These are phyloP conservation scores for Aricia agestis DNA, from an alignment of 1,140 invertebrate species.

Conservation along the genomic window DNA sequence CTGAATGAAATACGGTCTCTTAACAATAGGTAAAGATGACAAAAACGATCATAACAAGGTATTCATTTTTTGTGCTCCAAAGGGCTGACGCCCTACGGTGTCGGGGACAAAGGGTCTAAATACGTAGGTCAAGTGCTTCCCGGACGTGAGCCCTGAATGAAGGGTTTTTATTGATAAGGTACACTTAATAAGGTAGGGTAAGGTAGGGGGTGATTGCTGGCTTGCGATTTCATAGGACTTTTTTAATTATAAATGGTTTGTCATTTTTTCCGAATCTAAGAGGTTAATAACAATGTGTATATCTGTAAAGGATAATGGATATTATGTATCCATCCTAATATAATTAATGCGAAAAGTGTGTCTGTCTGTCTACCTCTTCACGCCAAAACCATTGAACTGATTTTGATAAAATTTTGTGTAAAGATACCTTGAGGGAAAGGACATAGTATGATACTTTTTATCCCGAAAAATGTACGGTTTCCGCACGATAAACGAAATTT, in stretches of 20 bases:
- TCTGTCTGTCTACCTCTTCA: too few relatives aligned
- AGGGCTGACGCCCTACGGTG: conserved; percentile 48
- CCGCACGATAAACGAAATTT: too few relatives aligned
- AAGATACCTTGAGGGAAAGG: too few relatives aligned
- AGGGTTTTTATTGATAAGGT: conserved; percentile 10
- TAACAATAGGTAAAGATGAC: conserved; percentile 3
- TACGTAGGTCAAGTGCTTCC: conserved; percentile 64
- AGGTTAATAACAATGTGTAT: too few relatives aligned
- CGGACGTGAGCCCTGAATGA: conserved; percentile 44
- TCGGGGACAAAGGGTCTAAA: conserved; percentile 55
- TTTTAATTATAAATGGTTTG: background rate
- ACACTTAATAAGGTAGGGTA: background rate
- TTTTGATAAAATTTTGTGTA: too few relatives aligned
- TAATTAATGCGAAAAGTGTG: too few relatives aligned
- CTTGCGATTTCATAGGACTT: background rate
- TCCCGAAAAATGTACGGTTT: too few relatives aligned
- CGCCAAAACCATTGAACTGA: too few relatives aligned
- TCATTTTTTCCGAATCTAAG: too few relatives aligned
- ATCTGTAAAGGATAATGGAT: too few relatives aligned
- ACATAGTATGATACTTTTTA: too few relatives aligned
- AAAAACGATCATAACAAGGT: conserved; percentile 15
- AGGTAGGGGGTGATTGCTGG: background rate
- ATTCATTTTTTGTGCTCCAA: conserved; percentile 27
- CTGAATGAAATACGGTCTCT: background rate
- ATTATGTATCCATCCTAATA: too few relatives aligned